phyloP scores from a whole-genome alignment of 2,113 vertebrate species.

The Anoura caudifer region DNA sequence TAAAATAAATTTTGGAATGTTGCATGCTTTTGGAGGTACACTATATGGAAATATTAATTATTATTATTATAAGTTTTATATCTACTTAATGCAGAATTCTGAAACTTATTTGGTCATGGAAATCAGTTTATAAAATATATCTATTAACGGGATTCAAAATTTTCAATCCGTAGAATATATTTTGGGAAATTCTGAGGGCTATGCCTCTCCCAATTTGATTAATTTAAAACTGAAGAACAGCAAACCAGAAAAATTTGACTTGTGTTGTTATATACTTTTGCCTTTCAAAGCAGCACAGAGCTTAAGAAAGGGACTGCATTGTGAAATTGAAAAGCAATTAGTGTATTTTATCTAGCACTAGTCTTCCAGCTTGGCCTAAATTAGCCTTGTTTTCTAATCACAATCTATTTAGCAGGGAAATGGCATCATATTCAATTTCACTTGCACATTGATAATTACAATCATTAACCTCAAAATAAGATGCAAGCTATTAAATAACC shows the following conservation, averaged over 20 bases:
- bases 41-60: neutral
- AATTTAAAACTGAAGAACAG: neutral
- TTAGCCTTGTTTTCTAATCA: slow-evolving; percentile 19
- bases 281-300: neutral
- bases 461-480: slow-evolving; percentile 48
- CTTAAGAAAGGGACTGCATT: neutral
- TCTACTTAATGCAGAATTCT: neutral
- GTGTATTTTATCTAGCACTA: neutral
- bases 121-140: neutral
- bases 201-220: neutral
- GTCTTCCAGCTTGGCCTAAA: neutral
- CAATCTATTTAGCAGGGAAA: slow-evolving; percentile 52
- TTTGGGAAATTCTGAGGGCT: neutral
- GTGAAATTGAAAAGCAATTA: neutral
- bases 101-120: neutral
- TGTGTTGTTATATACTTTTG: neutral
- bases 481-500: slow-evolving; percentile 37
- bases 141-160: neutral
- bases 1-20: neutral
- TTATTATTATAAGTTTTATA: neutral
- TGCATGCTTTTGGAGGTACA: neutral
- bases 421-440: slow-evolving; percentile 40
- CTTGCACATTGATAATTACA: slow-evolving; percentile 49
- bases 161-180: neutral
- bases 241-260: neutral